phyloP scores from a whole-genome alignment of 2,888 invertebrate genomes.

The Trissolcus brochymenae region DNA sequence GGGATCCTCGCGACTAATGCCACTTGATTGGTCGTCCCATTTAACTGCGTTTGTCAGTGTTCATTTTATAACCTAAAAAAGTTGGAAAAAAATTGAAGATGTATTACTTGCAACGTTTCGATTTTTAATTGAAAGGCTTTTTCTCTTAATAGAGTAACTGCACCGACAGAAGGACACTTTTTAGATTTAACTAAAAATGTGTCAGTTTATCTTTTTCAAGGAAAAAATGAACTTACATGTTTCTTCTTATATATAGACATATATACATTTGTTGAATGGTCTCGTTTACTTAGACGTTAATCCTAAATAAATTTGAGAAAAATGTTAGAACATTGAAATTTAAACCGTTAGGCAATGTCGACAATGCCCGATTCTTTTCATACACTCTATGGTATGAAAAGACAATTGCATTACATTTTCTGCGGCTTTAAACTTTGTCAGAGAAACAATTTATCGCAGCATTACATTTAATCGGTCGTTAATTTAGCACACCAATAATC shows the following conservation, averaged over 20 bases:
- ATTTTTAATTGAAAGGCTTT: conserved; percentile 10
- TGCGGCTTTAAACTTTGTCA: conserved; percentile 11
- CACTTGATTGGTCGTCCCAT: conserved; percentile 45
- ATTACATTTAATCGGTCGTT: conserved; percentile 38
- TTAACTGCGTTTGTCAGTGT: conserved; percentile 31
- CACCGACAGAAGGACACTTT: not conserved
- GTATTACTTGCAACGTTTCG: conserved; percentile 3
- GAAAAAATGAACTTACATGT: no score
- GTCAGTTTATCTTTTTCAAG: no score
- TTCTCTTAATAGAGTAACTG: not conserved
- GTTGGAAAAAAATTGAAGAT: conserved; percentile 3
- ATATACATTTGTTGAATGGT: no score
- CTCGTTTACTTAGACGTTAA: no score
- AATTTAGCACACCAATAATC: conserved; percentile 39
- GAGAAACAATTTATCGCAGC: conserved; percentile 16
- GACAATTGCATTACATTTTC: not conserved
- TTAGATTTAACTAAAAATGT: no score
- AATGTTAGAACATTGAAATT: no score
- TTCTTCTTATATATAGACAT: no score
- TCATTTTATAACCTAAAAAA: conserved; percentile 15
- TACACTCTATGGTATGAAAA: not conserved
- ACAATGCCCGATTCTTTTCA: no score
- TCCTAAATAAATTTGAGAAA: no score
- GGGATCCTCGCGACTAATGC: conserved; percentile 36
- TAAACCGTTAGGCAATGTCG: no score